Conservation (phyloP, 2,888 invertebrate species). For the Esperia sulphurella region DNA sequence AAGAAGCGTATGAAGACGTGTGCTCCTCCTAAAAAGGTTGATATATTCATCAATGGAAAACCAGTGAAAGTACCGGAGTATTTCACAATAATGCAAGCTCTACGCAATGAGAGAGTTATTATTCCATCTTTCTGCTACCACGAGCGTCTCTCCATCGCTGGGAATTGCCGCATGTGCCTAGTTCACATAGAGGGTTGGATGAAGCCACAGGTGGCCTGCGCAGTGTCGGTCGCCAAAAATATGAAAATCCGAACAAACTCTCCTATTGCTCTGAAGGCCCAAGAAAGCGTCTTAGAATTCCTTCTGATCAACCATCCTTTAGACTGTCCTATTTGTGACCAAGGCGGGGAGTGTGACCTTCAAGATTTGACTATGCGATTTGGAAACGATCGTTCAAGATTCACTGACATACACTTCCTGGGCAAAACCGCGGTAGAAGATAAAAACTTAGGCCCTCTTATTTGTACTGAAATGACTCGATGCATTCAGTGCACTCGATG, state of each 20-base stretch:
- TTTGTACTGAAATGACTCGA: constrained; percentile 98
- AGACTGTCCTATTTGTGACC: constrained; percentile 99
- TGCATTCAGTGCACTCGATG: constrained; percentile 99
- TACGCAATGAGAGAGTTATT: constrained; percentile 41
- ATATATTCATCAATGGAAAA: constrained; percentile 96
- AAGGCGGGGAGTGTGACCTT: constrained; percentile 94
- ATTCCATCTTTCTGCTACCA: constrained; percentile 98
- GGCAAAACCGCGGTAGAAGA: constrained; percentile 98
- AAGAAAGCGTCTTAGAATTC: constrained; percentile 96
- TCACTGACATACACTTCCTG: constrained; percentile 91
- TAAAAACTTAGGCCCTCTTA: constrained; percentile 96
- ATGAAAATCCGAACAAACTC: constrained; percentile 98
- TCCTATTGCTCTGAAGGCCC: constrained; percentile 84
- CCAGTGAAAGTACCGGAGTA: constrained; percentile 94
- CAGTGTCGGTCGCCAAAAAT: constrained; percentile 98
- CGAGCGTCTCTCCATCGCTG: constrained; percentile 97
- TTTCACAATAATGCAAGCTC: constrained; percentile 91
- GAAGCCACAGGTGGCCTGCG: constrained; percentile 99
- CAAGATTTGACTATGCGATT: constrained; percentile 99
- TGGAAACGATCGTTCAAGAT: constrained; percentile 95
- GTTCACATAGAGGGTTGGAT: constrained; percentile 97
- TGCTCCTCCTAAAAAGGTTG: constrained; percentile 42
- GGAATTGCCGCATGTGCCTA: constrained; percentile 99
- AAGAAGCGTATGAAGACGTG: too few species aligned
- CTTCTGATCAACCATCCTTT: constrained; percentile 97